Base-by-base conservation (phyloP, 2,113 vertebrate genomes). In the Marmota monax region DNA sequence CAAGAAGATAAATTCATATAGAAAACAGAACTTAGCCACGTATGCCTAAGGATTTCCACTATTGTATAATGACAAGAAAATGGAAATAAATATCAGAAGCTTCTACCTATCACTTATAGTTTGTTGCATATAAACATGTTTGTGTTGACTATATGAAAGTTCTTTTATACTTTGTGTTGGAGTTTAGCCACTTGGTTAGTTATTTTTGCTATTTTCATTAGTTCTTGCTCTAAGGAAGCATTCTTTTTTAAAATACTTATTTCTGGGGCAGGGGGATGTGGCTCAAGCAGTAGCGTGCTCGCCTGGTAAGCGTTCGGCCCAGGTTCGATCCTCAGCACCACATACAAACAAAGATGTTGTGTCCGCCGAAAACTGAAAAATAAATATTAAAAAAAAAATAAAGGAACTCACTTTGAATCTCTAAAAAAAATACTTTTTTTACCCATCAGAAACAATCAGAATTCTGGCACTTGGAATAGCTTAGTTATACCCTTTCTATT, bases 31-130 rank as follows among this genome's bases (percentile, higher is more conserved):
- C 2, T 84, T 29, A 77, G 23, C 25, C 11, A 18, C 77, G n/a
- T 84, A 27, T 17, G 20, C 37, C 27, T 67, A 79, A 96, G 39
- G n/a, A 9, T 80, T 97, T 92, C 91, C 34, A 90, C 84, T 29
- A 63, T 7, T 96, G 20, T 95, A 25, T 72, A 88, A 92, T 89
- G 84, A 76, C 79, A 23, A 93, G 29, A 22, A 92, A 82, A 61
- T 61, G 25, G 37, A 84, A 92, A 85, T 91, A 56, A 95, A 78
- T 85, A 58, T 78, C 78, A 92, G 67, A 91, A 85, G 18, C 67
- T 67, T 77, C 51, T 51, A 39, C 27, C 20, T 87, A 61, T 73
- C 10, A 78, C 13, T 88, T 87, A 37, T 53, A 83, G 32, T 69
- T 61, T 84, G 27, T 90, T 90, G 32, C 37, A 77, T 56, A 63